Evolutionary conservation across 2,888 invertebrate species (phyloP), one percentile per base, ranked within the genome.

Genomic region (Aquatica leii): DNA sequence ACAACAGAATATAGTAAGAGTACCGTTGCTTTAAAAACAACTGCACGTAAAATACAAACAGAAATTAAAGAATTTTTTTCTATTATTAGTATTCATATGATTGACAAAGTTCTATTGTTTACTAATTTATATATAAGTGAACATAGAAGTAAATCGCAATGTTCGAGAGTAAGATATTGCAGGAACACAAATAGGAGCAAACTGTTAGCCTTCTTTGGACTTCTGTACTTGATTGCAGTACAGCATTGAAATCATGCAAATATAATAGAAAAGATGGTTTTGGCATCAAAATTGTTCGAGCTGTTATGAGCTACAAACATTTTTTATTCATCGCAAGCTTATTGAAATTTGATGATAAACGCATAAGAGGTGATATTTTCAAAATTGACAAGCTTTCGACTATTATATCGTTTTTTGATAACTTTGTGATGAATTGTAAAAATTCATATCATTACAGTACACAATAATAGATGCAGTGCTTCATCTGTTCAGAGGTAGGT

Each of bases 121-220:
- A 40, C 40, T 40, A 40, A 40, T 40, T 40, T 40, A 40, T 40
- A 40, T 40, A 40, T 40, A 40, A 40, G 40, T 40, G 40, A 40
- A 40, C 40, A 40, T n/a, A 40, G 40, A 40, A 40, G n/a, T 40
- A 40, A 40, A 40, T n/a, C 40, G 11, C 40, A 40, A 40, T 40
- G n/a, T 40, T 40, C 40, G 40, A 40, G 40, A 40, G 40, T 11
- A 11, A 40, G 40, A 40, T 6, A 40, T 40, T 40, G 40, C n/a
- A 12, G 40, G 40, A 40, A 40, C 40, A 40, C 40, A 40, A 12
- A 40, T 40, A 40, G 40, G 12, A 40, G 8, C 8, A 12, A 40
- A 40, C n/a, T 40, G 8, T 40, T 40, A 12, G 40, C 40, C 12
- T 40, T 40, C 11, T 40, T 40, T 40, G 40, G 40, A 40, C 40